phyloP scores from a whole-genome alignment of 2,113 vertebrate genomes.

The Hippocampus abdominalis region DNA sequence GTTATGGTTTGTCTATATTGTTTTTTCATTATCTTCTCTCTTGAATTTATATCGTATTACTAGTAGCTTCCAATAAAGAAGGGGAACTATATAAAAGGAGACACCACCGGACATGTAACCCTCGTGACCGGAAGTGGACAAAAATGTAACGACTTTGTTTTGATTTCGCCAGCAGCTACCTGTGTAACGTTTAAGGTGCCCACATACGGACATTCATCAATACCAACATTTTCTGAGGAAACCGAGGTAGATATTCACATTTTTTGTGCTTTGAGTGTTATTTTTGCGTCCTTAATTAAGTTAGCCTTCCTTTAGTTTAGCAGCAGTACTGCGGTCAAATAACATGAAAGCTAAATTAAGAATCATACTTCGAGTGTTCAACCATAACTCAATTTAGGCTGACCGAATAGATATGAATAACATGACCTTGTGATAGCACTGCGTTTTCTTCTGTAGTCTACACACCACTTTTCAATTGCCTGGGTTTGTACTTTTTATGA shows the following conservation, averaged over 20 bases:
- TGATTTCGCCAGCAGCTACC: constrained; percentile 17
- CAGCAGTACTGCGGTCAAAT: not conserved
- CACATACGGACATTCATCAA: not conserved
- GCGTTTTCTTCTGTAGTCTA: not conserved
- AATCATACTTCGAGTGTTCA: too few species aligned
- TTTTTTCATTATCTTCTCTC: too few species aligned
- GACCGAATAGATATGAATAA: not conserved
- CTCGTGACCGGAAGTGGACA: constrained; percentile 40
- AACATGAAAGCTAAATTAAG: too few species aligned
- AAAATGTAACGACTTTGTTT: constrained; percentile 33
- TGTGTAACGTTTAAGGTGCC: not conserved
- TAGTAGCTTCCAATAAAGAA: constrained; percentile 8
- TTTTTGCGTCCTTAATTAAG: not conserved
- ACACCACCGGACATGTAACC: constrained; percentile 18
- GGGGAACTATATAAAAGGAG: not conserved
- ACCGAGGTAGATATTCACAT: not conserved
- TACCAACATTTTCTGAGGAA: not conserved
- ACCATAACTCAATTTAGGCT: too few species aligned
- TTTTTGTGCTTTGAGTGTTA: not conserved
- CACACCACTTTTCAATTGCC: too few species aligned
- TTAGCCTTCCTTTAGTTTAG: not conserved
- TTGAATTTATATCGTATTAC: too few species aligned
- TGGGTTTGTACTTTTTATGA: too few species aligned
- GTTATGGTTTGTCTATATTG: too few species aligned
- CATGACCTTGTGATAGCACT: not conserved